Conservation (phyloP, 2,888 invertebrate species). For the Thymelicus sylvestris region DNA sequence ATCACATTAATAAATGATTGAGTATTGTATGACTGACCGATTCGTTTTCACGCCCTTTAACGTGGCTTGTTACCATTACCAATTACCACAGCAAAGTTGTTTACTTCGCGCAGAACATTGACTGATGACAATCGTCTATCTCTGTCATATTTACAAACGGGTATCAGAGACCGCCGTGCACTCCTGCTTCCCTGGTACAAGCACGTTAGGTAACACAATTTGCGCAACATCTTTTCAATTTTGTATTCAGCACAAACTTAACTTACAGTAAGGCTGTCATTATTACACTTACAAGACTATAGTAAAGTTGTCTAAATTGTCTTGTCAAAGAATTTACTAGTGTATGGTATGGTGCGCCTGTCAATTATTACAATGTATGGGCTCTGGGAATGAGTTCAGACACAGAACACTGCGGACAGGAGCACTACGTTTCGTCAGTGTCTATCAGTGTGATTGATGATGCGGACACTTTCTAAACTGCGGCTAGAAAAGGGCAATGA, state of each 20-base stretch:
- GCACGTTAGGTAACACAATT: conserved; percentile 30
- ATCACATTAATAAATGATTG: conserved; percentile 21
- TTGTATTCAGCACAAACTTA: conserved; percentile 20
- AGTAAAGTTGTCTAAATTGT: conserved; percentile 32
- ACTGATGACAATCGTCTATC: conserved; percentile 31
- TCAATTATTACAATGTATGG: conserved; percentile 49
- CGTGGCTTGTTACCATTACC: conserved; percentile 28
- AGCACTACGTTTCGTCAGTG: conserved; percentile 60
- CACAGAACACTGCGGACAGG: conserved; percentile 27
- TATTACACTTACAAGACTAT: neutral
- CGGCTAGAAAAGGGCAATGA: conserved; percentile 22
- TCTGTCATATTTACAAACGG: conserved; percentile 29
- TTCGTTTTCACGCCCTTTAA: conserved; percentile 32
- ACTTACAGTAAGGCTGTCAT: neutral
- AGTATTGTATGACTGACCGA: conserved; percentile 23
- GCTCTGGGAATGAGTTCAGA: conserved; percentile 40
- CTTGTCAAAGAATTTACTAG: conserved; percentile 43
- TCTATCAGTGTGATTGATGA: conserved; percentile 73
- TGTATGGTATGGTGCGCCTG: conserved; percentile 38
- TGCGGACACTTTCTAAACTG: conserved; percentile 63
- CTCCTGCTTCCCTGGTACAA: conserved; percentile 20
- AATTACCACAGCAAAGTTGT: conserved; percentile 27
- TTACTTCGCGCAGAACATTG: conserved; percentile 22
- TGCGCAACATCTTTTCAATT: conserved; percentile 32
- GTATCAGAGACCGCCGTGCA: neutral